A percentile compares a stretch with the other conserved stretches of the same genome.
These are phyloP conservation scores for Ephydatia muelleri DNA, from an alignment of 37 sponge, comb jelly and placozoan genomes.

Conservation along the genomic window DNA sequence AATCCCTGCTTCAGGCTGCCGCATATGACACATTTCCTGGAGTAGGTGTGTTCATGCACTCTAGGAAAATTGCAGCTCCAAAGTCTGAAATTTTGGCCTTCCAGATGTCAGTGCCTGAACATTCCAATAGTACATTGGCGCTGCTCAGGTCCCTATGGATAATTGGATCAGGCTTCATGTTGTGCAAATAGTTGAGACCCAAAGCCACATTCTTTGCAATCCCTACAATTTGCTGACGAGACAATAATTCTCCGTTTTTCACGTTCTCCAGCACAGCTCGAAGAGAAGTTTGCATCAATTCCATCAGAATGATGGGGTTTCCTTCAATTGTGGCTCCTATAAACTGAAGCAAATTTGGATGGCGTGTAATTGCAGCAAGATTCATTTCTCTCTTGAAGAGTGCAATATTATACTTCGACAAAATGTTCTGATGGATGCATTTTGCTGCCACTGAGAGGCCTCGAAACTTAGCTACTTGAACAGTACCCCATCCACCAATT, in stretches of 20 bases:
- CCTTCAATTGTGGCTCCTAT: slow-evolving; percentile 55
- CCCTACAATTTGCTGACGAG: slow-evolving; percentile 5
- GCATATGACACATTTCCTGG: slow-evolving; percentile 58
- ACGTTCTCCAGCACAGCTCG: slow-evolving; percentile 13
- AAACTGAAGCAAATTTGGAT: slow-evolving; percentile 73
- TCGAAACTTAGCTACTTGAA: slow-evolving; percentile 63
- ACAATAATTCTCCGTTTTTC: background rate
- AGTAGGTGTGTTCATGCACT: slow-evolving; percentile 7
- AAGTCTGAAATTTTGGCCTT: slow-evolving; percentile 71
- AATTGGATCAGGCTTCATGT: slow-evolving; percentile 54
- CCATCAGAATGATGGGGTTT: slow-evolving; percentile 43
- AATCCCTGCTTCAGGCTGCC: slow-evolving; percentile 46
- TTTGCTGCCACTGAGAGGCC: slow-evolving; percentile 72
- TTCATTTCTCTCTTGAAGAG: slow-evolving; percentile 69
- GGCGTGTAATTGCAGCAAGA: slow-evolving; percentile 61
- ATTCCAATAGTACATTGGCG: slow-evolving; percentile 62
- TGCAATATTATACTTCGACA: slow-evolving; percentile 33
- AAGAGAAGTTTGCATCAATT: slow-evolving; percentile 59
- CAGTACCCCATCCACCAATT: slow-evolving; percentile 63
- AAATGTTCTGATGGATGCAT: slow-evolving; percentile 42
- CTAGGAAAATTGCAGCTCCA: slow-evolving; percentile 64
- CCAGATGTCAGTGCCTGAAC: slow-evolving; percentile 19
- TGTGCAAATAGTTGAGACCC: slow-evolving; percentile 73
- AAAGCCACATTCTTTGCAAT: slow-evolving; percentile 40
- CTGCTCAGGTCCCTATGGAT: slow-evolving; percentile 77